Evolutionary conservation across 2,888 invertebrate genomes (phyloP).

Genomic region (Cheilosia soror): DNA sequence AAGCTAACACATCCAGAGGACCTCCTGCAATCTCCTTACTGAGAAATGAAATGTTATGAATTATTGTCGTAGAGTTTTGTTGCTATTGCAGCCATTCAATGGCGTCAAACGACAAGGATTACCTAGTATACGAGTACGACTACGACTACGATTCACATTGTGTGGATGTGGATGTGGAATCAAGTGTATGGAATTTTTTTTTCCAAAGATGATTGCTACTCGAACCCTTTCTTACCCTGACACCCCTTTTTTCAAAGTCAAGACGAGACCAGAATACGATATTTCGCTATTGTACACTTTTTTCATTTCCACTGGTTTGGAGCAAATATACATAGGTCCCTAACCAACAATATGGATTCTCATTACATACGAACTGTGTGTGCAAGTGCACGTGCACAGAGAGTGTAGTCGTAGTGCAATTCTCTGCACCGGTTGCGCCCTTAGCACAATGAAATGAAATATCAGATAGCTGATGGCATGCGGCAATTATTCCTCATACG

Average conservation of each 20-base stretch:
- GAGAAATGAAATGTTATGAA: conserved; percentile 42
- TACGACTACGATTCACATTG: neutral
- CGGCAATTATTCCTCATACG: conserved; percentile 13
- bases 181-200: conserved; percentile 14
- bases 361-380: conserved; percentile 10
- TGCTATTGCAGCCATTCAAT: conserved; percentile 40
- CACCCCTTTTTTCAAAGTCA: conserved; percentile 21
- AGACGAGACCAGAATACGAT: conserved; percentile 44
- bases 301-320: neutral
- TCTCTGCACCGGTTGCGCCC: conserved; percentile 42
- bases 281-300: neutral
- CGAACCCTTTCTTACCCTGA: conserved; percentile 8
- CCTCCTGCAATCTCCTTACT: neutral
- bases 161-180: neutral
- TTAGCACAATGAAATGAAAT: conserved; percentile 40
- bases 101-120: conserved; percentile 27
- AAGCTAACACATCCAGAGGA: neutral
- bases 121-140: neutral
- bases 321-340: neutral
- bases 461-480: conserved; percentile 29
- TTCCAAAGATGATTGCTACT: conserved; percentile 34
- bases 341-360: conserved; percentile 11
- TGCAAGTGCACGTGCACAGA: conserved; percentile 18
- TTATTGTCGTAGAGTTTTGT: conserved; percentile 48
- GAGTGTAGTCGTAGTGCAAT: conserved; percentile 26